These are phyloP conservation scores for Neosilurus hyrtlii DNA, from an alignment of 2,797 vertebrate species.

Conservation along the genomic window DNA sequence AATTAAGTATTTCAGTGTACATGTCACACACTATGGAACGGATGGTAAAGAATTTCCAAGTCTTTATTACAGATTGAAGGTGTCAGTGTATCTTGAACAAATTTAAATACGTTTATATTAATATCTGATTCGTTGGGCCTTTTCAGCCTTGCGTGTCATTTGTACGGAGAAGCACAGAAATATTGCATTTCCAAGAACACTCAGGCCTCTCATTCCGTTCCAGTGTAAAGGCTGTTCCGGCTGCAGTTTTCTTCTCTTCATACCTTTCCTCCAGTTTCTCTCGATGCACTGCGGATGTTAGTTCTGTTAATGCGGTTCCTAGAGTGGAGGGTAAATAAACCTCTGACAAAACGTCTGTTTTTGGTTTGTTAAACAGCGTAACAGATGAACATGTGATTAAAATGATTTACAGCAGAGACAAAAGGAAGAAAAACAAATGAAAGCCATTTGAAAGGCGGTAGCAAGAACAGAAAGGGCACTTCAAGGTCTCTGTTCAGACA, in stretches of 20 bases:
- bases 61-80: conserved; percentile 62
- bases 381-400: conserved; percentile 54
- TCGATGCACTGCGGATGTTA: conserved; percentile 36
- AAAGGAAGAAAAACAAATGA: conserved; percentile 47
- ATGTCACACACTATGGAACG: conserved; percentile 12
- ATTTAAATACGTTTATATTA: conserved; percentile 68
- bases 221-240: conserved; percentile 65
- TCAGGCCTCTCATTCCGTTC: conserved; percentile 57
- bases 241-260: conserved; percentile 47
- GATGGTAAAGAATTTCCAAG: conserved; percentile 32
- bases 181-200: conserved; percentile 46
- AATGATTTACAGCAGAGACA: conserved; percentile 56
- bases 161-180: conserved; percentile 48
- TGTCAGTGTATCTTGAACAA: conserved; percentile 65
- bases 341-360: conserved; percentile 51
- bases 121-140: conserved; percentile 51
- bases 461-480: conserved; percentile 74
- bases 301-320: conserved; percentile 64
- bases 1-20: not conserved
- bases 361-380: conserved; percentile 58
- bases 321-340: conserved; percentile 65
- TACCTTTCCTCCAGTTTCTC: conserved; percentile 37
- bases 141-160: conserved; percentile 54
- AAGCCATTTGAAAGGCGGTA: conserved; percentile 47
- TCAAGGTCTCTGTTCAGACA: conserved; percentile 60